Evolutionary conservation across 2,113 vertebrate species (phyloP).

Genomic region (Pelecanus crispus): DNA sequence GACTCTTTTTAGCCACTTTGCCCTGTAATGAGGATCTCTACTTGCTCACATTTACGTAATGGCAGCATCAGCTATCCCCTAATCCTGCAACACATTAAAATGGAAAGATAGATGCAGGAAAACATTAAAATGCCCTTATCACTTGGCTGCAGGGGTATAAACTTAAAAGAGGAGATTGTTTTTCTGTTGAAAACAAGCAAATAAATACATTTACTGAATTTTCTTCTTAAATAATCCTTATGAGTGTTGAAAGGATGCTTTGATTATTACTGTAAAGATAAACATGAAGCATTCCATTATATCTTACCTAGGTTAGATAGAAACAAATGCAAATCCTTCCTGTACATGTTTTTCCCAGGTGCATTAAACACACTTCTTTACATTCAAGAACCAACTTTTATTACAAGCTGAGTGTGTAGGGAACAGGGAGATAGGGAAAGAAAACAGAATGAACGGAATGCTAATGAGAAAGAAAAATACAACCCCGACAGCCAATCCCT

Average conservation of each 20-base stretch:
- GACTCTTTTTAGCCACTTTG: slow-evolving; percentile 60
- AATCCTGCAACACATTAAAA: slow-evolving; percentile 52
- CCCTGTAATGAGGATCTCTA: slow-evolving; percentile 51
- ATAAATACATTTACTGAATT: slow-evolving; percentile 51
- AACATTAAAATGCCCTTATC: slow-evolving; percentile 58
- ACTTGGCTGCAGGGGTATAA: slow-evolving; percentile 46
- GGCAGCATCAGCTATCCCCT: slow-evolving; percentile 48
- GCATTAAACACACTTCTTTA: slow-evolving; percentile 51
- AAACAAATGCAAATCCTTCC: slow-evolving; percentile 47
- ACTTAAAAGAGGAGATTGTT: slow-evolving; percentile 45
- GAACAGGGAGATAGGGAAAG: slow-evolving; percentile 38
- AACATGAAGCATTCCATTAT: not conserved
- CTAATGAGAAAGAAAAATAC: slow-evolving; percentile 33
- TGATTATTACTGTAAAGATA: slow-evolving; percentile 49
- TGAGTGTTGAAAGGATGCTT: not conserved
- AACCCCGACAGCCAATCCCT: not conserved
- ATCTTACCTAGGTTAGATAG: slow-evolving; percentile 15
- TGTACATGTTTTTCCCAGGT: slow-evolving; percentile 18
- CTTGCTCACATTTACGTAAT: slow-evolving; percentile 37
- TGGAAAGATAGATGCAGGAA: slow-evolving; percentile 38
- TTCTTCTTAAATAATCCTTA: slow-evolving; percentile 55
- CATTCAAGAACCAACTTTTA: slow-evolving; percentile 51
- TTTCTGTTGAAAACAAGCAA: slow-evolving; percentile 39
- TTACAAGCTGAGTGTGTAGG: slow-evolving; percentile 31
- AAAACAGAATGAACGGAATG: slow-evolving; percentile 28